Percentiles rank a stretch among this genome's conserved stretches.
phyloP scores from a whole-genome alignment of 2,888 invertebrate species.

The Acanthacorydalis orientalis region DNA sequence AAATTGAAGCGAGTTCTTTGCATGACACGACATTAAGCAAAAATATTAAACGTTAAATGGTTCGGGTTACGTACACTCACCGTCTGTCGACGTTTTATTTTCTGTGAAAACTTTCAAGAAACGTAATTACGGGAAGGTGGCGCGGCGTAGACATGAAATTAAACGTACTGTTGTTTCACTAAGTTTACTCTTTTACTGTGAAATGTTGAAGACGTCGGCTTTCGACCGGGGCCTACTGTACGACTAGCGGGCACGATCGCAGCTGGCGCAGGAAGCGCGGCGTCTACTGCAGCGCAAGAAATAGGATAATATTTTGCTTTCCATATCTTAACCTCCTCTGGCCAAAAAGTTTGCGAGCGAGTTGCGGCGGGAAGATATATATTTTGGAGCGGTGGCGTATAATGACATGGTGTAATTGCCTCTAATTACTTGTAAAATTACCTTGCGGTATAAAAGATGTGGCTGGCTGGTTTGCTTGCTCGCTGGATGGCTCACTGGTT shows the following conservation, averaged over 20 bases:
- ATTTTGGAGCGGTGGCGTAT: conserved; percentile 22
- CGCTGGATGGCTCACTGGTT: no score
- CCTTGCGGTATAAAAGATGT: conserved; percentile 31
- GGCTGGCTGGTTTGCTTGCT: conserved; percentile 8
- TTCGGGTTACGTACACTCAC: neutral
- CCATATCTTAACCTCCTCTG: conserved; percentile 12
- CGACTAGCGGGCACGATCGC: neutral
- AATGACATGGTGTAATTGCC: conserved; percentile 31
- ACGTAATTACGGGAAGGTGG: neutral
- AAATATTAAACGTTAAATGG: conserved; percentile 7
- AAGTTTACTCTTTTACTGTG: no score
- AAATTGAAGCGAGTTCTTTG: neutral
- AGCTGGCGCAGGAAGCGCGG: neutral
- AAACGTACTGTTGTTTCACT: no score
- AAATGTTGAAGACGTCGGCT: no score
- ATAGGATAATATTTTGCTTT: conserved; percentile 22
- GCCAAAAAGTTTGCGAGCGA: neutral
- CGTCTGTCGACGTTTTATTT: neutral
- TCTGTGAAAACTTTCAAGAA: neutral
- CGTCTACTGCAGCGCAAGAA: conserved; percentile 9
- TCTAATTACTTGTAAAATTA: conserved; percentile 34
- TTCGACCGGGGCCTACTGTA: neutral
- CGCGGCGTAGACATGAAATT: neutral
- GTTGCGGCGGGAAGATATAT: neutral
- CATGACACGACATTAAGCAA: conserved; percentile 23